Evolutionary conservation across 2,113 vertebrate species (phyloP).

Genomic region (Lynx canadensis): DNA sequence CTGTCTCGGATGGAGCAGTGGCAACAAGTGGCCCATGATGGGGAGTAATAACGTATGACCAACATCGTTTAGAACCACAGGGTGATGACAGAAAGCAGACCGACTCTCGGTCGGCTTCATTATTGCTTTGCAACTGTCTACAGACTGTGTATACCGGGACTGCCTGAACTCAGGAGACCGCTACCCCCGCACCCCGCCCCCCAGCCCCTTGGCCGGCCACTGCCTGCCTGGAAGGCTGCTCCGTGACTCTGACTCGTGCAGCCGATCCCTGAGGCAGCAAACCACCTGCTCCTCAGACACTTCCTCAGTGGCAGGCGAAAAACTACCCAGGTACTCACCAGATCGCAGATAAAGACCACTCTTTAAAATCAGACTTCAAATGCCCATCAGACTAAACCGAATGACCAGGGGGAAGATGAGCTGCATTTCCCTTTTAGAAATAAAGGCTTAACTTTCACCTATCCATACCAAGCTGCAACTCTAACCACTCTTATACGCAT

Average conservation of each 20-base stretch:
- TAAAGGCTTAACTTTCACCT: conserved; percentile 15
- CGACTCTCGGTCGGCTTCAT: background rate
- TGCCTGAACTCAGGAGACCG: background rate
- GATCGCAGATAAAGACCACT: background rate
- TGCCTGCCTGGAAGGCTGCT: background rate
- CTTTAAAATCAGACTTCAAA: conserved; percentile 42
- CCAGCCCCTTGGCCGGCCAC: too few relatives aligned
- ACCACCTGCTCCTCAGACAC: background rate
- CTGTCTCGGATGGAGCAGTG: background rate
- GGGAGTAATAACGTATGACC: background rate
- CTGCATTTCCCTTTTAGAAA: conserved; percentile 32
- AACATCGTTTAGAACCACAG: background rate
- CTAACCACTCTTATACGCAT: background rate
- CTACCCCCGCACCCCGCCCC: background rate
- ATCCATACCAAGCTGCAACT: background rate
- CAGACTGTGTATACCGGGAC: fast-evolving
- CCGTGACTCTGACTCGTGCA: too few relatives aligned
- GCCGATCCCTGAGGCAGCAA: background rate
- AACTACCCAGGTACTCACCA: background rate
- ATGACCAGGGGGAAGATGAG: background rate
- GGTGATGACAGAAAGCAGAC: background rate
- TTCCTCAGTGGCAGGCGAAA: background rate
- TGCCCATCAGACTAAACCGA: background rate
- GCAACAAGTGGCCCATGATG: background rate
- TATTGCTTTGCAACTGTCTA: background rate